Conservation (phyloP, 2,113 vertebrate species). For the Chaetodon auriga region DNA sequence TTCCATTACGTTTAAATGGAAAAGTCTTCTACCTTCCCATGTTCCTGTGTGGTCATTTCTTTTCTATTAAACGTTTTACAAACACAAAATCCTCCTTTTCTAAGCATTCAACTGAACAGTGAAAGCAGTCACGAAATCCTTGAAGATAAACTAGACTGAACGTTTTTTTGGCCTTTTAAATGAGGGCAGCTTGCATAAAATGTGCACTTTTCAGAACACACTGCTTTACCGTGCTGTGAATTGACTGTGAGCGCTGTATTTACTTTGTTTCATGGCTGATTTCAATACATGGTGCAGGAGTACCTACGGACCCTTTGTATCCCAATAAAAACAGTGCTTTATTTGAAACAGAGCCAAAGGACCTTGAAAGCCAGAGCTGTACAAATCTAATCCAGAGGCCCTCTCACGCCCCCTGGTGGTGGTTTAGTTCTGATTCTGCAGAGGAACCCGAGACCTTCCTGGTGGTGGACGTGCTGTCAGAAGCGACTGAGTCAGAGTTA, state of each 20-base stretch:
- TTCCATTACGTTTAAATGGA: neutral
- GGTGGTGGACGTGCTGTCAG: conserved; percentile 72
- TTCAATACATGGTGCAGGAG: neutral
- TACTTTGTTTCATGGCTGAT: neutral
- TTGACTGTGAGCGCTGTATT: neutral
- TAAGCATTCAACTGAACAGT: neutral
- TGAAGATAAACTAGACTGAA: neutral
- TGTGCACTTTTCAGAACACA: neutral
- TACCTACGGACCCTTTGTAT: neutral
- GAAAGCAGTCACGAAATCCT: neutral
- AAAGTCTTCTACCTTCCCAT: neutral
- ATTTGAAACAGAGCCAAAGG: neutral
- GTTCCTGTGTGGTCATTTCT: neutral
- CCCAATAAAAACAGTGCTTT: neutral
- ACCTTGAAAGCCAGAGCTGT: neutral
- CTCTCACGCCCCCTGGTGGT: conserved; percentile 43
- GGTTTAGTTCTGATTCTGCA: neutral
- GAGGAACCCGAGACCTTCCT: conserved; percentile 78
- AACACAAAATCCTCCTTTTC: neutral
- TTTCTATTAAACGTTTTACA: neutral
- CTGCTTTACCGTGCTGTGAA: neutral
- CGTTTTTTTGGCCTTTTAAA: neutral
- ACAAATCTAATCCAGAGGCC: neutral
- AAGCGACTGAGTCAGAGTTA: conserved; percentile 71
- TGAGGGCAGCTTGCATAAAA: neutral